Evolutionary conservation across 2,888 invertebrate species (phyloP), one percentile per base, ranked within the genome.

Genomic region (Platynereis dumerilii): DNA sequence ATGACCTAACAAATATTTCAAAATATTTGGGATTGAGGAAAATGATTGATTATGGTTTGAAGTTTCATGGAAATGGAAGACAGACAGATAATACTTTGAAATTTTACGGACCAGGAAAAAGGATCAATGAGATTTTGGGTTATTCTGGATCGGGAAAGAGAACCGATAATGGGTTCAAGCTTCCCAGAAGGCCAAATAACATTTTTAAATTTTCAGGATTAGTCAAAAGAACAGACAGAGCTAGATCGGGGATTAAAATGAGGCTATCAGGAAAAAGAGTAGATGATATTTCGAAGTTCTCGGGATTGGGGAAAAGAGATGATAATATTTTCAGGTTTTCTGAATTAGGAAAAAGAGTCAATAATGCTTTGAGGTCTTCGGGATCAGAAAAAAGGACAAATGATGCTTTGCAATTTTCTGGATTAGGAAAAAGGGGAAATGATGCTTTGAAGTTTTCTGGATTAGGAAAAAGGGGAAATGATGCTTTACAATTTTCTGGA

Each of bases 171-270:
- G 56, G 45, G 27, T 56, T 62, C 56, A 26, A 34, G 7, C 56
- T 57, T 56, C 45, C 56, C 39, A 56, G 62, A 2, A 42, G 55
- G 12, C 56, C 56, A 3, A 62, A 62, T n/a, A n/a, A n/a, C n/a
- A n/a, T n/a, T n/a, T n/a, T 62, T 55, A 48, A 45, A 15, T 62
- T 57, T 56, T 45, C 62, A 57, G 62, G 62, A 1, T 44, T 62
- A 45, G 62, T 55, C 29, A 62, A 62, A 42, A 62, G 56, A 22
- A 48, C n/a, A 12, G 53, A 55, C 10, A n/a, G n/a, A n/a, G n/a
- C n/a, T n/a, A n/a, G n/a, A n/a, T 3, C 56, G 2, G 15, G 55
- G 5, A 62, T 62, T 55, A 20, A 27, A n/a, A 56, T 57, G 28
- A 56, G 45, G 15, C 56, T 55, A 1, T 44, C 56, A 20, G 62